Evolutionary conservation across 2,113 vertebrate species (phyloP), one percentile per base, ranked within the genome.

Genomic region (Trematocara unimaculatum): DNA sequence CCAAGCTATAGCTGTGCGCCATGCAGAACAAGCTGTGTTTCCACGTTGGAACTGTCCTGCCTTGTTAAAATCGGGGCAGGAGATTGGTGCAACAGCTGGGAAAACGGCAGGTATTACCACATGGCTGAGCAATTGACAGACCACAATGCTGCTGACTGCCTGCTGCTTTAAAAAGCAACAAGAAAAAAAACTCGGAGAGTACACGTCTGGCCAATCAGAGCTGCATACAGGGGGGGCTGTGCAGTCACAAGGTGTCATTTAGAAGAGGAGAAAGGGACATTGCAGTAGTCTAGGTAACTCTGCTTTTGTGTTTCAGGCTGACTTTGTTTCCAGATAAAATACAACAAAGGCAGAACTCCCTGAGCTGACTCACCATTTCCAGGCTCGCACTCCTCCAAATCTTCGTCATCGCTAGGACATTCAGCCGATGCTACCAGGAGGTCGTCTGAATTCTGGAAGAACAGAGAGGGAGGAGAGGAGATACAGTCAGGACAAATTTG

Each of bases 301-400:
- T 49, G 18, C 17, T 64, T 56, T 33, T 51, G 26, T 77, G 45
- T 77, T 77, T 77, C 26, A 77, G 72, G 17, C 45, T 77, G 26
- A 51, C 72, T 77, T n/a, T 35, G 38, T 79, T 80, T 49, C 45
- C 54, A 49, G 42, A 84, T 23, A 85, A 60, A 92, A 67, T n/a
- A 90, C 20, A 86, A 60, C 38, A 81, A 82, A 60, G 64, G 89
- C 89, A 91, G 64, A 95, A 94, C 94, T 83, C 89, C 86, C 91
- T 78, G 93, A 93, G 93, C 85, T 92, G 91, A 97, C 98, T 98
- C 97, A 99, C 98, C 98, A 93, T 98, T 98, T 96, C 97, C 98
- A 70, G 98, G 97, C 85, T 99, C 98, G 79, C 98, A 99, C 95
- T 99, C 98, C 95, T 99, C 98, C 91, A 99, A 95, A 96, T 99